Evolutionary conservation across 2,888 invertebrate species (phyloP), one percentile per base, ranked within the genome.

Genomic region (Pasiphila rectangulata): DNA sequence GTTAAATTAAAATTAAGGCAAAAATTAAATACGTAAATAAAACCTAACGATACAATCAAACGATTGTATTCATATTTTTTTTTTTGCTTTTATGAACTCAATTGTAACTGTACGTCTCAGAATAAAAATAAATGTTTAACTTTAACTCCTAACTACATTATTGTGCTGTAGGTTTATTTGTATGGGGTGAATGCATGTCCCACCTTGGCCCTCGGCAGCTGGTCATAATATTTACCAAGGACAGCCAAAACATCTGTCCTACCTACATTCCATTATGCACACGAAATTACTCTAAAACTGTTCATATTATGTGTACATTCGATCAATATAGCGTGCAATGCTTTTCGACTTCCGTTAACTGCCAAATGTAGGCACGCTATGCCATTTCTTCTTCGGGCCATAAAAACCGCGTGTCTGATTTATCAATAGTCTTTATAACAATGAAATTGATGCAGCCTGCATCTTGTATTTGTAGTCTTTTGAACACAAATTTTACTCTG

Each of bases 321-420:
- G 37, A 41, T 50, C 49, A 30, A 51, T 46, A 46, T 29, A 21
- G 46, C 40, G 19, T 38, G 46, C 53, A 42, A 54, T 57, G 46
- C 34, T 44, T 56, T 36, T 42, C 46, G 44, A 56, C 60, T 62
- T 63, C 61, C 57, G 57, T 53, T 32, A 43, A 35, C 50, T 46
- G 45, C 44, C 38, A 32, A 42, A 35, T 52, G 36, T 36, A 50
- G 47, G 10, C 48, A 46, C 17, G 36, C 44, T 37, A 42, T 20
- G 41, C 55, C 43, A 46, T 47, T 39, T 42, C 37, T 40, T 42
- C 38, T 35, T 38, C 19, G 17, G 20, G 48, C 54, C 24, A 52
- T 29, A 13, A 48, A 52, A 49, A 36, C n/a, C 10, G 43, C 48
- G 43, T 2, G 3, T 12, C 7, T 6, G 6, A 16, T 30, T n/a